phyloP scores from a whole-genome alignment of 2,113 vertebrate species.

The Vulpes ferrilata region DNA sequence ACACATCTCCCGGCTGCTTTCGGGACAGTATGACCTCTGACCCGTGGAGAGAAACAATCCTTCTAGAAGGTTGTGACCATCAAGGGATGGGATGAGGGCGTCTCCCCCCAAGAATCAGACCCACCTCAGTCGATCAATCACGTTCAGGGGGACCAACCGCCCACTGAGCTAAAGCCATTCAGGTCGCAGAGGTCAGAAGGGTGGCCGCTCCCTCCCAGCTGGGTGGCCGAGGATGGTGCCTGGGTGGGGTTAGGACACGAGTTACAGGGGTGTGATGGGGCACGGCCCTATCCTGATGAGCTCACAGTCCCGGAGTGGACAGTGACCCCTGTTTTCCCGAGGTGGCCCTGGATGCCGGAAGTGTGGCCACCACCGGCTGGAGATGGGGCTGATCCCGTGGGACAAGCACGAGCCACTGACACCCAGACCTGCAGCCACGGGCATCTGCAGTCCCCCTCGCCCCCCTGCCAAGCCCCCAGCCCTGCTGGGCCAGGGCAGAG shows the following conservation, averaged over 20 bases:
- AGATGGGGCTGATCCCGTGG: background rate
- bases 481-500: background rate
- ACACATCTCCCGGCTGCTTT: background rate
- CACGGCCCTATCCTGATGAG: background rate
- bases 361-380: fast-evolving
- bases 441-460: fast-evolving
- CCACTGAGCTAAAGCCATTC: background rate
- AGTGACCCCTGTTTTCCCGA: fast-evolving
- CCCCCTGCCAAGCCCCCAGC: fast-evolving
- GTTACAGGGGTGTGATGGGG: fast-evolving
- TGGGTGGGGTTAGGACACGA: fast-evolving
- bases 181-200: background rate
- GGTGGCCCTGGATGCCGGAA: background rate
- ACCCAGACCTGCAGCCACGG: background rate
- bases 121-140: background rate
- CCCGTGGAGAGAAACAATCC: background rate
- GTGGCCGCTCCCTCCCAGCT: fast-evolving
- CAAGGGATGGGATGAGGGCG: fast-evolving
- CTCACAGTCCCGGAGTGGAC: background rate
- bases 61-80: background rate
- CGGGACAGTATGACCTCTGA: background rate
- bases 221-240: fast-evolving
- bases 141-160: too few relatives aligned
- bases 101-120: background rate
- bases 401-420: fast-evolving